Evolutionary conservation across 2,888 invertebrate genomes (phyloP).

Genomic region (Lycophotia porphyrea): DNA sequence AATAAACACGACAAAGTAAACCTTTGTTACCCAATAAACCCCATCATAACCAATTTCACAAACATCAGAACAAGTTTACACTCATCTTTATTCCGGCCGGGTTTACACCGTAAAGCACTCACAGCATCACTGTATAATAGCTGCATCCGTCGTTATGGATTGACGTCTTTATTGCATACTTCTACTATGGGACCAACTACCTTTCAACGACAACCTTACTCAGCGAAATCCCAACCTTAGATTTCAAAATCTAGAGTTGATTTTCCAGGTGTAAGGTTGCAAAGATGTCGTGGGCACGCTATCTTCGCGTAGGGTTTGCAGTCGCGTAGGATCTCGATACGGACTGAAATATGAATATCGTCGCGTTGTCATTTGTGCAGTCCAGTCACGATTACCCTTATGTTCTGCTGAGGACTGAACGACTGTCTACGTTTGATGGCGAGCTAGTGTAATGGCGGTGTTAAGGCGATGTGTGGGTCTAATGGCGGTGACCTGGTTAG

Average conservation of each 20-base stretch:
- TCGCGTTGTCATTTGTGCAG: slow-evolving; percentile 72
- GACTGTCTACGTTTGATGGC: slow-evolving; percentile 56
- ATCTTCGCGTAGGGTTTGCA: slow-evolving; percentile 67
- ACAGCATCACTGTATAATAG: slow-evolving; percentile 79
- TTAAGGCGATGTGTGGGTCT: slow-evolving; percentile 41
- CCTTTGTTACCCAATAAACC: slow-evolving; percentile 41
- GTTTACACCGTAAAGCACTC: slow-evolving; percentile 82
- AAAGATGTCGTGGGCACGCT: slow-evolving; percentile 55
- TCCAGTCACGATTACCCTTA: slow-evolving; percentile 76
- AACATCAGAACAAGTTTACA: slow-evolving; percentile 64
- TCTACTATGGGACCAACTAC: slow-evolving; percentile 70
- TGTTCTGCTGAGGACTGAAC: slow-evolving; percentile 62
- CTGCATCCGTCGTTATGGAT: slow-evolving; percentile 81
- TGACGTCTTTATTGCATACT: slow-evolving; percentile 83
- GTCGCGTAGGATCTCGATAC: slow-evolving; percentile 76
- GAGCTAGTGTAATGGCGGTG: slow-evolving; percentile 53
- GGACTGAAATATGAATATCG: slow-evolving; percentile 82
- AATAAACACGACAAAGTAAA: slow-evolving; percentile 42
- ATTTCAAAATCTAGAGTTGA: slow-evolving; percentile 16
- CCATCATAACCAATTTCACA: slow-evolving; percentile 58
- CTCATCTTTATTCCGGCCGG: slow-evolving; percentile 74
- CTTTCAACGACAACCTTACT: slow-evolving; percentile 59
- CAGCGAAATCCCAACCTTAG: slow-evolving; percentile 48
- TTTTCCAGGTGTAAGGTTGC: slow-evolving; percentile 8
- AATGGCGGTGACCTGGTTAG: slow-evolving; percentile 45